Base-by-base conservation (phyloP, 1,140 invertebrate species). In the Ceratina japonica region DNA sequence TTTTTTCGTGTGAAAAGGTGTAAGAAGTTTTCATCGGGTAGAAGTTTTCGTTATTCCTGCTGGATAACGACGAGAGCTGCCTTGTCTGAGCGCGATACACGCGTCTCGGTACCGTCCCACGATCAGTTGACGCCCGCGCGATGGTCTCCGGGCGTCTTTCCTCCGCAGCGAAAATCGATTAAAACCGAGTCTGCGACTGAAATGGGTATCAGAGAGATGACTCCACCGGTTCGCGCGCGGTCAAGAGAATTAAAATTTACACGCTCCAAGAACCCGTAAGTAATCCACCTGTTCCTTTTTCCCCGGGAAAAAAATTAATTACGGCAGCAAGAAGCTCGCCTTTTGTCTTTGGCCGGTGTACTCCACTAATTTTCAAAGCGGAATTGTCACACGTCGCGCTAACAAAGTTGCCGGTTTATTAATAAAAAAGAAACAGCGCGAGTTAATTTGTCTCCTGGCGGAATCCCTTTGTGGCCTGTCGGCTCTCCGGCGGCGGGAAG, bases 401-500 rank as follows among this genome's bases (percentile, higher is more conserved):
- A 71, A 71, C 69, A 12, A 31, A 18, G 68, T 70, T 58, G 7
- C 10, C 65, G 15, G 65, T 68, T 52, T 27, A 52, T 18, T 13
- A 22, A 18, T 4, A 18, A 52, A 68, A 27, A 70, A 44, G 37
- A 44, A 44, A 2, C 37, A 44, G 5, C 16, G n/a, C 20, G 15
- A 20, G 31, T 58, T 71, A 71, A 71, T 71, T 71, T n/a, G 44
- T 58, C 13, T 22, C 5, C 52, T n/a, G 37, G 27, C 20, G 20
- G 27, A 58, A 71, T 71, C n/a, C 69, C 69, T 71, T 71, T 71
- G 54, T 71, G 22, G 7, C 3, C 18, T 18, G 3, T 56, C 65
- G 12, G 24, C 44, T 64, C 51, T 65, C 49, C 54, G 24, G 37
- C 71, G 16, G 24, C 7, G 3, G 71, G 8, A 63, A 37, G 18